Base-by-base conservation (phyloP, 2,888 invertebrate genomes). In the Limnephilus lunatus region DNA sequence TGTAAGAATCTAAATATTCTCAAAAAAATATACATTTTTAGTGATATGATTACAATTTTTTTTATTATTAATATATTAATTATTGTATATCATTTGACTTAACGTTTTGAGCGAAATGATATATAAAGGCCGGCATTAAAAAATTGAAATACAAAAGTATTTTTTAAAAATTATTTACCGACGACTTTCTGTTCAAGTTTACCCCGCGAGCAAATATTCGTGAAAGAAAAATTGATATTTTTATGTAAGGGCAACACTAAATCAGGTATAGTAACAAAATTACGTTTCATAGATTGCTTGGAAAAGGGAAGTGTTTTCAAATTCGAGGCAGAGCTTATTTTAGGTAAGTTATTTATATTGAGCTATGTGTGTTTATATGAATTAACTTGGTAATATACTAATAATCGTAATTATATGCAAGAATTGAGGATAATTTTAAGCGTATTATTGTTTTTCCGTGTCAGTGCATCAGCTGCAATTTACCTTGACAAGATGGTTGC, bases 241-340 rank as follows among this genome's bases (percentile, higher is more conserved):
- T 53, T 90, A 30, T 19, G 53, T 82, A 85, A 31, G 90, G 92
- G 92, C 90, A 92, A 85, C 90, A 89, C 91, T 86, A 48, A 81
- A 35, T 39, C 35, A 85, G 88, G 90, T 92, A 92, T 81, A 91
- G 86, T 92, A 92, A 91, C 91, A 82, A 91, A 91, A 90, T 90
- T 92, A 90, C 92, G 91, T 91, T 93, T 91, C 87, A 92, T 91
- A 91, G 93, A 92, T 86, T 90, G 92, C 90, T 91, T 82, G 91
- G 92, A 92, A 92, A 44, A 92, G 92, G 89, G 92, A 93, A 93
- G 93, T 93, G 93, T 92, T 90, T 93, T 93, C 90, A 91, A 93
- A 93, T 85, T 90, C 89, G 92, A 90, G 88, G 89, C 89, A 88
- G 90, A 89, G 92, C 89, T 89, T 88, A 85, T 89, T 89, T 85